Percentiles rank a stretch among this genome's conserved stretches.
phyloP scores from a whole-genome alignment of 1,140 invertebrate species.

The Mya arenaria region DNA sequence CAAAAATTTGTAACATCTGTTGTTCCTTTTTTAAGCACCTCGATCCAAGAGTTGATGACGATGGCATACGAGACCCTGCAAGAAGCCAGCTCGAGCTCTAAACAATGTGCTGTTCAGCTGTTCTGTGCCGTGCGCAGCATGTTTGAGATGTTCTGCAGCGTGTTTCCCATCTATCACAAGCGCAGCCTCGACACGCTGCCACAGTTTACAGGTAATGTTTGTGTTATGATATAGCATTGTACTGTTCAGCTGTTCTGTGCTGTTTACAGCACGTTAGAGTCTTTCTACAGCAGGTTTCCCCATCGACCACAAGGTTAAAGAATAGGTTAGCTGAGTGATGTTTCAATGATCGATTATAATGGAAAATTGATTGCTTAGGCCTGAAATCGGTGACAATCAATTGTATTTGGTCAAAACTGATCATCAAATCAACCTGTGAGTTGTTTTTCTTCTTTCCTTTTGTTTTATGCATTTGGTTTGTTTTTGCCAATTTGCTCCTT shows the following conservation, averaged over 20 bases:
- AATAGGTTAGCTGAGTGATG: no score
- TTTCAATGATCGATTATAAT: no score
- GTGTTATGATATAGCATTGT: no score
- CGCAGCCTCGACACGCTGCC: conserved; percentile 90
- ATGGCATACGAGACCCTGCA: conserved; percentile 88
- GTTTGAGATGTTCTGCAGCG: conserved; percentile 89
- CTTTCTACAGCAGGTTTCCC: conserved; percentile 90
- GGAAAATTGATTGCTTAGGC: no score
- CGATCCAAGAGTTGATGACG: conserved; percentile 84
- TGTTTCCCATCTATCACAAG: conserved; percentile 90
- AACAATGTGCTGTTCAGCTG: conserved; percentile 84
- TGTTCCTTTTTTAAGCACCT: conserved; percentile 72
- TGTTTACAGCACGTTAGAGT: conserved; percentile 88
- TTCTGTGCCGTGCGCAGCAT: conserved; percentile 88
- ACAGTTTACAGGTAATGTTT: conserved; percentile 92
- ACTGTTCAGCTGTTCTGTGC: conserved; percentile 87
- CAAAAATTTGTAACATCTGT: background rate
- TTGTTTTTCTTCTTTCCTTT: no score
- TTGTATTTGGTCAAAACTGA: no score
- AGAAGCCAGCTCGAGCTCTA: conserved; percentile 85
- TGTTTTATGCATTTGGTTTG: no score
- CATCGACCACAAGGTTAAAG: conserved; percentile 89
- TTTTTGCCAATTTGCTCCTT: no score
- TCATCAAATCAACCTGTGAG: no score
- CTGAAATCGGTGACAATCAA: no score